A percentile compares a stretch with the other conserved stretches of the same genome.
Conservation (phyloP, 35 echinoderm and acorn worm species). For the Apostichopus californicus region DNA sequence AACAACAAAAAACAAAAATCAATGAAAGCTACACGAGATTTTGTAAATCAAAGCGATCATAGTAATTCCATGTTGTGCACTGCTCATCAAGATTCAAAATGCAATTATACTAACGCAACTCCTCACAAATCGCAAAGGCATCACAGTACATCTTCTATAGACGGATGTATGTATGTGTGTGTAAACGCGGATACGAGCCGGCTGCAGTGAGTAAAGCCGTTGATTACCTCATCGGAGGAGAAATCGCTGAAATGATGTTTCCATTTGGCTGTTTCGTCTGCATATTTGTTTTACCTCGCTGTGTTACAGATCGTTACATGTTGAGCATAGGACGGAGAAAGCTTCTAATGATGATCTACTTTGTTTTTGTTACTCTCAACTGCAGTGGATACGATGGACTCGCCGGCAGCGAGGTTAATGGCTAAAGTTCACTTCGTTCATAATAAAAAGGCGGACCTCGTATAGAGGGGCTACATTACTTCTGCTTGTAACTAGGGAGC, state of each 20-base stretch:
- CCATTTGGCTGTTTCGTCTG: slow-evolving; percentile 21
- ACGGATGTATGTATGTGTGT: not conserved
- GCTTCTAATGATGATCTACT: not conserved
- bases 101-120: not conserved
- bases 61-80: slow-evolving; percentile 39
- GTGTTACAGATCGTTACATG: not conserved
- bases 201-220: not conserved
- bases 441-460: too few species aligned
- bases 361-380: not conserved
- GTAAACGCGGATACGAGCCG: not conserved
- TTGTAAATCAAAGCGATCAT: not conserved
- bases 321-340: not conserved
- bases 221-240: slow-evolving; percentile 27
- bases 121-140: slow-evolving; percentile 8
- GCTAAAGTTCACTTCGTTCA: not conserved
- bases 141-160: not conserved
- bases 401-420: not conserved
- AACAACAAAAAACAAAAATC: not conserved
- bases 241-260: slow-evolving; percentile 14
- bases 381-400: not conserved
- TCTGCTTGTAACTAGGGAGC: too few species aligned
- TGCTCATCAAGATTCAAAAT: slow-evolving; percentile 17
- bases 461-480: too few species aligned
- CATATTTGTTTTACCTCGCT: slow-evolving; percentile 19
- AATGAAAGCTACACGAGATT: not conserved